Evolutionary conservation across 2,888 invertebrate genomes (phyloP).

Genomic region (Leptopilina drosophilae): DNA sequence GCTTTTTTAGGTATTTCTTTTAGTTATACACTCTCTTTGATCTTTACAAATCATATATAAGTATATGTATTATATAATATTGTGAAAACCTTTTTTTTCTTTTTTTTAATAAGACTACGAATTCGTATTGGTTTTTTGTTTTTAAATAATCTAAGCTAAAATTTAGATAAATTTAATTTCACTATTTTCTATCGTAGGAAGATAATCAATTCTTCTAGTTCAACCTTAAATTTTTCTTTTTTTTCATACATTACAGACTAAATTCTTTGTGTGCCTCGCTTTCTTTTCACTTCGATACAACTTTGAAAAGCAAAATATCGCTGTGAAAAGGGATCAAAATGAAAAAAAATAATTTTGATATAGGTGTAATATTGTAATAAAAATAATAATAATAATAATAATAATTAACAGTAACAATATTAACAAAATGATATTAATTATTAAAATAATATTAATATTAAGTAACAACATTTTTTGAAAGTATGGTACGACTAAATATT

Average conservation of each 20-base stretch:
- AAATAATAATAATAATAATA: too few species aligned
- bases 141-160: conserved; percentile 37
- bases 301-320: not conserved
- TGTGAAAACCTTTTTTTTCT: conserved; percentile 45
- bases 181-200: conserved; percentile 45
- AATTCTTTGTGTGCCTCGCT: conserved; percentile 23
- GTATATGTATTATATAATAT: conserved; percentile 41
- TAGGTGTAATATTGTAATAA: too few species aligned
- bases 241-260: conserved; percentile 18
- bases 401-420: too few species aligned
- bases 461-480: not conserved
- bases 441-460: too few species aligned
- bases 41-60: conserved; percentile 40
- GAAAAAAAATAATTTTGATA: too few species aligned
- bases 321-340: not conserved
- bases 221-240: conserved; percentile 1
- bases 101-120: conserved; percentile 45
- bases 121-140: conserved; percentile 42
- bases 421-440: too few species aligned
- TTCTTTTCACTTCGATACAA: conserved; percentile 26
- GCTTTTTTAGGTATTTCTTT: conserved; percentile 40
- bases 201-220: conserved; percentile 43
- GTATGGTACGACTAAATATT: not conserved
- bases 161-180: conserved; percentile 27
- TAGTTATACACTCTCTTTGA: conserved; percentile 39